Percentiles rank a stretch among this genome's conserved stretches.
These are phyloP conservation scores for Theonella swinhoei DNA, from an alignment of 37 sponge, comb jelly and placozoan genomes.

Conservation along the genomic window DNA sequence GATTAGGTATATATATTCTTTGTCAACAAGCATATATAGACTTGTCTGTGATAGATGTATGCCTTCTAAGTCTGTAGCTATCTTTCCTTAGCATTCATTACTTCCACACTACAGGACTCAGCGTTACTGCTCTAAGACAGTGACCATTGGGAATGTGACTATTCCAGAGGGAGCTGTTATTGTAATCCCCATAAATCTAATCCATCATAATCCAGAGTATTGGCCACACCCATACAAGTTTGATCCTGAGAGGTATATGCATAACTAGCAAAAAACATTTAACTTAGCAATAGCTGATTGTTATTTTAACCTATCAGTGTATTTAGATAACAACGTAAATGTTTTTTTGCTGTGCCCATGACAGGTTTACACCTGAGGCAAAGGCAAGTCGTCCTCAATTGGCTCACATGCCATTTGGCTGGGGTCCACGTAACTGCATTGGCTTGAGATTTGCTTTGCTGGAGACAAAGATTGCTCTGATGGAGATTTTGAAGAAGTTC, in stretches of 20 bases:
- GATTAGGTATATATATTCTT: neutral
- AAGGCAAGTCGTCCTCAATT: slow-evolving; percentile 53
- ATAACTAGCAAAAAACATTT: neutral
- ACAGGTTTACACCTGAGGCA: slow-evolving; percentile 75
- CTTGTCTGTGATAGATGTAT: neutral
- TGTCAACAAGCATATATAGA: no score
- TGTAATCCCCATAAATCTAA: slow-evolving; percentile 23
- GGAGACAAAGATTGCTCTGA: slow-evolving; percentile 75
- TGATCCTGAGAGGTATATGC: slow-evolving; percentile 61
- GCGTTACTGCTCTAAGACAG: slow-evolving; percentile 5
- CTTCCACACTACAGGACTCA: neutral
- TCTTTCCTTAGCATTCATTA: no score
- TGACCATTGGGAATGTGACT: neutral
- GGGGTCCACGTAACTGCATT: slow-evolving; percentile 79
- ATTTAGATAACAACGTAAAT: no score
- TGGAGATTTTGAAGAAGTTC: slow-evolving; percentile 54
- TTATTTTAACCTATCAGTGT: no score
- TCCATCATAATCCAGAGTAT: slow-evolving; percentile 63
- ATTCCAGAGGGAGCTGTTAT: slow-evolving; percentile 43
- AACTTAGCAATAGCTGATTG: no score
- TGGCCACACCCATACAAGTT: slow-evolving; percentile 75
- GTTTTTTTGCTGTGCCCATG: neutral
- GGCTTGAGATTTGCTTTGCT: slow-evolving; percentile 83
- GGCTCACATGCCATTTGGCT: slow-evolving; percentile 74
- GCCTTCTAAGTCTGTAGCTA: no score